A percentile compares a stretch with the other conserved stretches of the same genome.
Conservation (phyloP, 30 jellyfish, hydroid and myxozoan genomes). For the Turritopsis dohrnii region DNA sequence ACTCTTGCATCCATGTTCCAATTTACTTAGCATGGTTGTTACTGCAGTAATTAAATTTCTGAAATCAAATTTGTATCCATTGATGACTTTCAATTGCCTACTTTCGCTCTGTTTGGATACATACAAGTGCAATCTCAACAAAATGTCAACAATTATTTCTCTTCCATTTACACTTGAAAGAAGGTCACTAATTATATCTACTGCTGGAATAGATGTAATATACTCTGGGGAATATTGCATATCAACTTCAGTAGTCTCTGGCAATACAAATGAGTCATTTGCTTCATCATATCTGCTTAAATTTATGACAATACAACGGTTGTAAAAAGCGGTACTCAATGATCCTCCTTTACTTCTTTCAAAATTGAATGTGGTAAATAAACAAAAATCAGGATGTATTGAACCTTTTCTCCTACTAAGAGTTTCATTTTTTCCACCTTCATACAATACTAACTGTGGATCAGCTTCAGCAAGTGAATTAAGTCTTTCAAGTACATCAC, state of each 20-base stretch:
- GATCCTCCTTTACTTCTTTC: neutral
- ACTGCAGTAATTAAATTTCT: neutral
- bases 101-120: neutral
- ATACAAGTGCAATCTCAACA: neutral
- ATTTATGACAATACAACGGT: slow-evolving; percentile 15
- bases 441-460: slow-evolving; percentile 2
- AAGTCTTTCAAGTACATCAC: slow-evolving; percentile 19
- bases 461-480: slow-evolving; percentile 26
- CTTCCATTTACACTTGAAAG: neutral
- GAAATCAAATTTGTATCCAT: neutral
- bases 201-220: neutral
- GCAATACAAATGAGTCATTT: neutral
- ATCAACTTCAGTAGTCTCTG: neutral
- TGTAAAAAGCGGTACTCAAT: slow-evolving; percentile 10
- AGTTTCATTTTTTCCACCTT: slow-evolving; percentile 11
- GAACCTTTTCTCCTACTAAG: neutral
- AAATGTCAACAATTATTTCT: neutral
- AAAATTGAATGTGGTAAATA: slow-evolving; percentile 5
- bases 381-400: slow-evolving; percentile 6
- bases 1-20: neutral
- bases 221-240: neutral
- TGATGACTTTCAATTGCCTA: slow-evolving; percentile 3
- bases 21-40: neutral
- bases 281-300: slow-evolving; percentile 2
- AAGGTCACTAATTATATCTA: neutral